Conservation (phyloP, 1,140 invertebrate species). For the Bathynomus jamesi region DNA sequence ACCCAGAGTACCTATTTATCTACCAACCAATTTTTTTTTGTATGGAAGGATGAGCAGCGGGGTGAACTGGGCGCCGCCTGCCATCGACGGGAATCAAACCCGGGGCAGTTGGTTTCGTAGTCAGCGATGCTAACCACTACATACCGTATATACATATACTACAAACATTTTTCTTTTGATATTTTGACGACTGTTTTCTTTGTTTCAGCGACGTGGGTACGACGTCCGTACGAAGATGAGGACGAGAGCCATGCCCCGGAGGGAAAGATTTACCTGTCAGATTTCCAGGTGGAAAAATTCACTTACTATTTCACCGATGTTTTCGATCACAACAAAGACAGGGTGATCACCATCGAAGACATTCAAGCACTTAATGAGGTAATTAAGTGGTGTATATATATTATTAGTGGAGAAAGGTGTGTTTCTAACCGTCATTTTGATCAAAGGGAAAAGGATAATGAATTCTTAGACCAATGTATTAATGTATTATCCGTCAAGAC, state of each 20-base stretch:
- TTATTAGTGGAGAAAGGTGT: not conserved
- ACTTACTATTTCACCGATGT: slow-evolving; percentile 36
- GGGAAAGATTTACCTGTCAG: slow-evolving; percentile 29
- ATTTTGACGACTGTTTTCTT: too few relatives aligned
- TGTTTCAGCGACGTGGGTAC: slow-evolving; percentile 30
- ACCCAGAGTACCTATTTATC: too few relatives aligned
- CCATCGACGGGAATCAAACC: too few relatives aligned
- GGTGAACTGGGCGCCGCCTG: too few relatives aligned
- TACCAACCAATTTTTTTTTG: too few relatives aligned
- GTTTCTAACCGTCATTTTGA: not conserved
- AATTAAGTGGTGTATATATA: not conserved
- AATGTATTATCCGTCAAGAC: too few relatives aligned
- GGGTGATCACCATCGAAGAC: slow-evolving; percentile 34
- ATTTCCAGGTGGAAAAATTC: slow-evolving; percentile 36
- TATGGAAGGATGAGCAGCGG: too few relatives aligned
- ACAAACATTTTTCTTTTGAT: too few relatives aligned
- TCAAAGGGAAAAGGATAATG: not conserved
- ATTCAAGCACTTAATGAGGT: slow-evolving; percentile 33
- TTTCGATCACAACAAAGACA: slow-evolving; percentile 35
- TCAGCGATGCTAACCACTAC: too few relatives aligned
- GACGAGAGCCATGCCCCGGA: slow-evolving; percentile 24
- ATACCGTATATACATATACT: too few relatives aligned
- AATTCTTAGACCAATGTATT: accelerated
- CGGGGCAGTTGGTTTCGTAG: too few relatives aligned
- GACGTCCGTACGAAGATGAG: slow-evolving; percentile 31